Conservation (phyloP, 1,140 invertebrate genomes). For the Pectinophora gossypiella region DNA sequence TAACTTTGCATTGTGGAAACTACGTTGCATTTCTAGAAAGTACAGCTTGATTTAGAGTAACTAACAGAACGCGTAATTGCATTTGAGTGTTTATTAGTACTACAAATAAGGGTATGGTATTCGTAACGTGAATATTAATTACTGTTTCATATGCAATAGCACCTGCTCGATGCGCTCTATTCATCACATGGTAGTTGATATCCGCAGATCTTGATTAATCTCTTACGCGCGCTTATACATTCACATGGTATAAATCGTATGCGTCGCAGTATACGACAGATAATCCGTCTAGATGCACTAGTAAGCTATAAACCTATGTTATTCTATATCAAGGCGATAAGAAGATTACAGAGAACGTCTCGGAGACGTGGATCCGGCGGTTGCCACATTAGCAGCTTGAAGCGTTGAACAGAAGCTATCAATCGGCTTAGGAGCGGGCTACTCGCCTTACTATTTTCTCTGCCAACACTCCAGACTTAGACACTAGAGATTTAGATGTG, state of each 20-base stretch:
- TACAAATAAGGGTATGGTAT: too few relatives aligned
- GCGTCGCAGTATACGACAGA: slow-evolving; percentile 20
- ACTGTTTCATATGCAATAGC: not conserved
- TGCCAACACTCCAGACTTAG: not conserved
- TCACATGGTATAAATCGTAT: slow-evolving; percentile 13
- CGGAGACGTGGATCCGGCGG: not conserved
- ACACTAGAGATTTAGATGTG: not conserved
- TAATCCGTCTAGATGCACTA: slow-evolving; percentile 35
- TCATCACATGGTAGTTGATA: not conserved
- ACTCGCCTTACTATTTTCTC: not conserved
- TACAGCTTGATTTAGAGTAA: too few relatives aligned
- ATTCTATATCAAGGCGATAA: slow-evolving; percentile 28
- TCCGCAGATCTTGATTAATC: slow-evolving; percentile 21
- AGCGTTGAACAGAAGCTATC: slow-evolving; percentile 16
- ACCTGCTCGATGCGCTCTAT: not conserved
- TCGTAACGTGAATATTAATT: not conserved
- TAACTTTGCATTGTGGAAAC: too few relatives aligned
- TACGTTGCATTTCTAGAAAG: too few relatives aligned
- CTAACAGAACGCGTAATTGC: too few relatives aligned
- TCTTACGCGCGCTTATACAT: slow-evolving; percentile 22
- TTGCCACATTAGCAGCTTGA: not conserved
- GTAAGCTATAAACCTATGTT: slow-evolving; percentile 25
- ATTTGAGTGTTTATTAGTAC: too few relatives aligned
- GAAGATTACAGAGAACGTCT: slow-evolving; percentile 25
- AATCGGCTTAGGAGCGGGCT: slow-evolving; percentile 8